Evolutionary conservation across 1,140 invertebrate genomes (phyloP).

Genomic region (Hesperophylax magnus): DNA sequence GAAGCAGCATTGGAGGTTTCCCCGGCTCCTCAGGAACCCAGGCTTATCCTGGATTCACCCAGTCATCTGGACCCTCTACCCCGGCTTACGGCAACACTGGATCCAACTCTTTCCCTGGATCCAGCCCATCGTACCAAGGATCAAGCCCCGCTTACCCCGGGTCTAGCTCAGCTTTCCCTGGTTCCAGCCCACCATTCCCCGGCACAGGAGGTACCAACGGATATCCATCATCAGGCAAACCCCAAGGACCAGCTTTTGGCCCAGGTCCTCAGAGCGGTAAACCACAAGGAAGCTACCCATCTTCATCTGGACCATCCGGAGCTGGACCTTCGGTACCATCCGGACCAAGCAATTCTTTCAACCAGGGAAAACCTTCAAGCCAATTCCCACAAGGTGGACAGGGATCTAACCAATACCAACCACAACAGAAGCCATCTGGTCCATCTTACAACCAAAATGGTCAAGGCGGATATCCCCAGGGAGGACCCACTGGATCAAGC

Average conservation of each 20-base stretch:
- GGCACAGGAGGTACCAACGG: slow-evolving; percentile 60
- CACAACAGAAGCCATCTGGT: slow-evolving; percentile 49
- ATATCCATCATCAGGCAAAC: slow-evolving; percentile 59
- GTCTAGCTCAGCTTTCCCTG: slow-evolving; percentile 41
- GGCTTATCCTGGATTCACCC: slow-evolving; percentile 49
- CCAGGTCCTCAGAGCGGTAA: slow-evolving; percentile 43
- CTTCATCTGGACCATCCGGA: slow-evolving; percentile 59
- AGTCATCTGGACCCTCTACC: slow-evolving; percentile 46
- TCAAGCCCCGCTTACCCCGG: slow-evolving; percentile 45
- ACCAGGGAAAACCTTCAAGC: slow-evolving; percentile 50
- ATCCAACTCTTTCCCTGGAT: slow-evolving; percentile 39
- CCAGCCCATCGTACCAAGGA: slow-evolving; percentile 28
- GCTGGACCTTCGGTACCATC: slow-evolving; percentile 58
- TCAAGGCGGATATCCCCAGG: slow-evolving; percentile 55
- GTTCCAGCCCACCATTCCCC: slow-evolving; percentile 39
- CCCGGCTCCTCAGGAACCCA: slow-evolving; percentile 50
- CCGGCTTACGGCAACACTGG: slow-evolving; percentile 39
- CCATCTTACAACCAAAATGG: slow-evolving; percentile 42
- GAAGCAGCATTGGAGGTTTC: slow-evolving; percentile 42
- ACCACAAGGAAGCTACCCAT: slow-evolving; percentile 52
- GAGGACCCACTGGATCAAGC: slow-evolving; percentile 35
- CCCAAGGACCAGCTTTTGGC: slow-evolving; percentile 43
- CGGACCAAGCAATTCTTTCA: slow-evolving; percentile 43
- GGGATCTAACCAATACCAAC: slow-evolving; percentile 47
- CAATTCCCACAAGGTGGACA: slow-evolving; percentile 50